A percentile compares a stretch with the other conserved stretches of the same genome.
Evolutionary conservation across 2,113 vertebrate genomes (phyloP).

Genomic region (Crotophaga sulcirostris): DNA sequence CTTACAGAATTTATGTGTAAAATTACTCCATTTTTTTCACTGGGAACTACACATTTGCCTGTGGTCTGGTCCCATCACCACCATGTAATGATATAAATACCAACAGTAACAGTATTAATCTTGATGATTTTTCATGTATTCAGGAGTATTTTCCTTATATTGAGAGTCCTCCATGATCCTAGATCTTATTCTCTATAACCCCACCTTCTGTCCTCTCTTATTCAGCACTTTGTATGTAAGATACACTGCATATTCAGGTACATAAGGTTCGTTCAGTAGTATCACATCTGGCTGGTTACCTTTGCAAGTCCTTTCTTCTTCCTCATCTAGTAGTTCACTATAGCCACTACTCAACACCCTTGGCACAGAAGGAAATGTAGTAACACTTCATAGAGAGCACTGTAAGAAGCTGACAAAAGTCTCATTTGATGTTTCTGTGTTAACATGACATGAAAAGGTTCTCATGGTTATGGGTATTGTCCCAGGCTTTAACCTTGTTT

Average conservation of each 20-base stretch:
- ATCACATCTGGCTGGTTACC: not conserved
- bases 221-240: not conserved
- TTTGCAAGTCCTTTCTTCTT: not conserved
- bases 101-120: not conserved
- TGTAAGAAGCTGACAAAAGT: not conserved
- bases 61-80: not conserved
- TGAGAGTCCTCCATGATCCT: accelerated
- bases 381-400: not conserved
- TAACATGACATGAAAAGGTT: not conserved
- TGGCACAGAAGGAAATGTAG: not conserved
- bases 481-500: not conserved
- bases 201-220: not conserved
- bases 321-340: not conserved
- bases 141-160: not conserved
- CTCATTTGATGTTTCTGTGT: not conserved
- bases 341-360: not conserved
- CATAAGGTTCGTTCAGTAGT: not conserved
- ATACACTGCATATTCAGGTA: not conserved
- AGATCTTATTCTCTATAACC: not conserved
- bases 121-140: not conserved
- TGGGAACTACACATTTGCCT: not conserved
- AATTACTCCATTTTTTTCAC: not conserved
- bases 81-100: not conserved
- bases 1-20: not conserved
- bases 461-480: not conserved